Conservation (phyloP, 2,113 vertebrate genomes). For the Mandrillus leucophaeus region DNA sequence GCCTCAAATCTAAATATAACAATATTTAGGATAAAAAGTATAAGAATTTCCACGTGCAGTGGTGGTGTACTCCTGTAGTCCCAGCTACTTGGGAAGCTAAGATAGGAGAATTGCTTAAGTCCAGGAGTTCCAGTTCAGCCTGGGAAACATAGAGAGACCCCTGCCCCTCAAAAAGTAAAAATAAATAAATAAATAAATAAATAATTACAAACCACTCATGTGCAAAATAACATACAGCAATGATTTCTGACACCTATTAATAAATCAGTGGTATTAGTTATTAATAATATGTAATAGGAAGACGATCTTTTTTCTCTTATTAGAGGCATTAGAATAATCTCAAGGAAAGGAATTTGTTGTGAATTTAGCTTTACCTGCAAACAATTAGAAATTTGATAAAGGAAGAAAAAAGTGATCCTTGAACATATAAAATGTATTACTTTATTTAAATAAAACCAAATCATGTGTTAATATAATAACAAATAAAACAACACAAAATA, state of each 20-base stretch:
- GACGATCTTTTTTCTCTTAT: neutral
- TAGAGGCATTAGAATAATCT: neutral
- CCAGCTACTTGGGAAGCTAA: too few relatives aligned
- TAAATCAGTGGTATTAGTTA: neutral
- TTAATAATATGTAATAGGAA: neutral
- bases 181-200: too few relatives aligned
- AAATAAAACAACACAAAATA: neutral
- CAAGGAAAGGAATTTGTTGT: neutral
- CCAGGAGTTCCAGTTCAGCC: too few relatives aligned
- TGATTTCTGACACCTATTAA: neutral
- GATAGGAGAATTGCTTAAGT: too few relatives aligned
- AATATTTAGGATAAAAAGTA: neutral
- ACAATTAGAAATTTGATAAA: neutral
- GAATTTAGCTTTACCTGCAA: fast-evolving
- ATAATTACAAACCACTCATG: neutral
- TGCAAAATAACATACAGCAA: neutral
- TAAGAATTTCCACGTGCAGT: neutral
- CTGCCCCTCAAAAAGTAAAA: too few relatives aligned
- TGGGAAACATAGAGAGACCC: too few relatives aligned
- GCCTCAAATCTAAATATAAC: neutral
- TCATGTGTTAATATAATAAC: neutral
- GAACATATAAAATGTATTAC: neutral
- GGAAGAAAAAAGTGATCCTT: neutral
- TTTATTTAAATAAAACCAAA: neutral
- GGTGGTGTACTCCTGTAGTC: too few relatives aligned